phyloP scores from a whole-genome alignment of 2,797 vertebrate species.

The Danio aesculapii region DNA sequence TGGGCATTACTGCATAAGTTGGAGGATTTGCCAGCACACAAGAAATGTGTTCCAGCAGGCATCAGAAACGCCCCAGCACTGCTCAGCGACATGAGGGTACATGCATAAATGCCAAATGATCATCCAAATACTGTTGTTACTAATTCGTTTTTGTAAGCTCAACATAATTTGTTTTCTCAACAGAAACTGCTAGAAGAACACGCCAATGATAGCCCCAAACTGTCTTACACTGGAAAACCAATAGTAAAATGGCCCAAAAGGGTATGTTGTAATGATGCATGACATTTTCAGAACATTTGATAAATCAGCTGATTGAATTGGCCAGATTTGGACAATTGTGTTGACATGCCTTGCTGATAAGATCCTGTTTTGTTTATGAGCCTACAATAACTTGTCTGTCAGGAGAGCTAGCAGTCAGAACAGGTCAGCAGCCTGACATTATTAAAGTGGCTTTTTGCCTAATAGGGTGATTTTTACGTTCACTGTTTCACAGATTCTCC shows the following conservation, averaged over 20 bases:
- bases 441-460: too few species aligned
- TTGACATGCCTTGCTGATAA: too few species aligned
- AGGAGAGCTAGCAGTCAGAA: too few species aligned
- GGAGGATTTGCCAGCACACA: constrained; percentile 90
- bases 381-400: too few species aligned
- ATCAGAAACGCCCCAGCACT: constrained; percentile 89
- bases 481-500: too few species aligned
- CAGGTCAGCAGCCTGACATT: too few species aligned
- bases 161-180: constrained; percentile 1
- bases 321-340: too few species aligned
- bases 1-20: constrained; percentile 92
- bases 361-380: too few species aligned
- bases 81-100: constrained; percentile 89
- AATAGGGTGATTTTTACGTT: too few species aligned
- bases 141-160: background rate
- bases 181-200: constrained; percentile 88
- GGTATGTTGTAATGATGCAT: constrained; percentile 67
- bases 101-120: constrained; percentile 14
- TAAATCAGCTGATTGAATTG: too few species aligned
- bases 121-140: background rate
- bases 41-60: constrained; percentile 94
- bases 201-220: constrained; percentile 83
- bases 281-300: background rate
- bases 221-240: constrained; percentile 93
- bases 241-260: constrained; percentile 96